A percentile compares a stretch with the other conserved stretches of the same genome.
Evolutionary conservation across 2,797 vertebrate species (phyloP).

Genomic region (Australoheros facetus): DNA sequence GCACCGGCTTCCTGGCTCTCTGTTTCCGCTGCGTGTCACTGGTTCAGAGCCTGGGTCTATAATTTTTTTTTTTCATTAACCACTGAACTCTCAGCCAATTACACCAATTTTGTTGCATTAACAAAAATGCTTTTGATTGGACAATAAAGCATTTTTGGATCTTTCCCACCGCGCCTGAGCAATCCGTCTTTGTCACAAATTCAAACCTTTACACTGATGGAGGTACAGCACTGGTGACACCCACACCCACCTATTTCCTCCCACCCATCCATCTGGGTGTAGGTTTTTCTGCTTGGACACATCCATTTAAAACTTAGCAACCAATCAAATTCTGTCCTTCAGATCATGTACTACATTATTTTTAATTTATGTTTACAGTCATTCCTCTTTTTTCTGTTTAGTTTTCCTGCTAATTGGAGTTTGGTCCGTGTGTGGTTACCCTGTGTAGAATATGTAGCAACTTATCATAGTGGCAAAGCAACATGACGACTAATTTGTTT

Average conservation of each 20-base stretch:
- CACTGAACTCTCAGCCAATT: conserved; percentile 10
- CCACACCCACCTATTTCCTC: neutral
- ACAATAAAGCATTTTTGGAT: conserved; percentile 26
- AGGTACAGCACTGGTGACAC: neutral
- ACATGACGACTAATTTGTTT: neutral
- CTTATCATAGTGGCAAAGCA: neutral
- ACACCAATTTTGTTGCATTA: conserved; percentile 7
- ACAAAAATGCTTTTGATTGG: conserved; percentile 35
- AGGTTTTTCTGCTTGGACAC: neutral
- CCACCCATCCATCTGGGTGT: neutral
- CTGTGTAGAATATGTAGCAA: neutral
- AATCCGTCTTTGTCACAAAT: neutral
- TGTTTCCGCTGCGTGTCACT: conserved; percentile 84
- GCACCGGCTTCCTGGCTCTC: conserved; percentile 90
- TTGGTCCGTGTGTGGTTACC: neutral
- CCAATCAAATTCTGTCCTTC: neutral
- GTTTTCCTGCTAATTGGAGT: neutral
- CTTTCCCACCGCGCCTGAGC: neutral
- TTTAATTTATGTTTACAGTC: conserved; percentile 12
- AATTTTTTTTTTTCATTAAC: conserved; percentile 13
- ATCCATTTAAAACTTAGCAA: neutral
- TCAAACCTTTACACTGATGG: conserved; percentile 1
- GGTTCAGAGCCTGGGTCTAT: conserved; percentile 71
- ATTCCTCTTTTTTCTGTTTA: conserved; percentile 38
- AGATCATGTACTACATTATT: neutral